Conservation (phyloP, 2,797 vertebrate genomes). For the Halcyon smyrnensis region DNA sequence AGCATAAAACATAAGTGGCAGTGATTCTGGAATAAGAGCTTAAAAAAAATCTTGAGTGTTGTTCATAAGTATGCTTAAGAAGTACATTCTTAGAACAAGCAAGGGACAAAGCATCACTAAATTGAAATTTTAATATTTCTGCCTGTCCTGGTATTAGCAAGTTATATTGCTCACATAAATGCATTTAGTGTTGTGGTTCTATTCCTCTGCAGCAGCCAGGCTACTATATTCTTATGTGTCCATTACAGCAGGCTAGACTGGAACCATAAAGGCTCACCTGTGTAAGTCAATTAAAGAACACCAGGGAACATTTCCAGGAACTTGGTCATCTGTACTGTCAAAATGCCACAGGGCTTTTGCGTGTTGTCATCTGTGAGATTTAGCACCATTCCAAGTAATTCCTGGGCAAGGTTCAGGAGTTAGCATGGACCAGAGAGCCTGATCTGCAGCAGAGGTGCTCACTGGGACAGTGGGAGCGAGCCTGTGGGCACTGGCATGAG, state of each 20-base stretch:
- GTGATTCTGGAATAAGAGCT: not conserved
- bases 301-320: not conserved
- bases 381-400: not conserved
- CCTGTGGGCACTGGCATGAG: not conserved
- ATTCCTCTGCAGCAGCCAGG: not conserved
- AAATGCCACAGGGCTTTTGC: not conserved
- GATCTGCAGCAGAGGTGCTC: not conserved
- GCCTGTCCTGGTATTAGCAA: not conserved
- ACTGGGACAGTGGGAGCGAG: accelerated
- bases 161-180: not conserved
- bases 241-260: not conserved
- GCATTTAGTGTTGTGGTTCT: too few species aligned
- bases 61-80: not conserved
- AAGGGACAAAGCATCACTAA: not conserved
- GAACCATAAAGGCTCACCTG: not conserved
- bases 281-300: too few species aligned
- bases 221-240: too few species aligned
- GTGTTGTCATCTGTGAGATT: not conserved
- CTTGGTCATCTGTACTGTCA: accelerated
- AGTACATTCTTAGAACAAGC: not conserved
- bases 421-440: not conserved
- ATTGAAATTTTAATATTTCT: not conserved
- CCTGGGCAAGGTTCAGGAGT: not conserved
- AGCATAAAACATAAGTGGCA: not conserved
- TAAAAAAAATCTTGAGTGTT: not conserved